Conservation (phyloP, 1,140 invertebrate genomes). For the Papilio polyxenes region DNA sequence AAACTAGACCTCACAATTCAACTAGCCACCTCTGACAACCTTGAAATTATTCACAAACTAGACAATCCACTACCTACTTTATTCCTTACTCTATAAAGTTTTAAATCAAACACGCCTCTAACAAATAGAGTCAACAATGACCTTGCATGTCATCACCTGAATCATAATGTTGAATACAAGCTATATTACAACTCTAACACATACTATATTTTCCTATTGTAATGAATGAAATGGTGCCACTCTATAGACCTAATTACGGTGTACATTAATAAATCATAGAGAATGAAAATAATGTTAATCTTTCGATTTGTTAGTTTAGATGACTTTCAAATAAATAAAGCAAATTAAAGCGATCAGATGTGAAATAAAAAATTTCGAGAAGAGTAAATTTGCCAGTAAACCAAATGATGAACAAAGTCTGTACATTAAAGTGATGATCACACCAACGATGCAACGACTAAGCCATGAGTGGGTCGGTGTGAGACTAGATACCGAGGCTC, state of each 20-base stretch:
- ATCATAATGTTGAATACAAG: slow-evolving; percentile 55
- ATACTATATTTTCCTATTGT: slow-evolving; percentile 55
- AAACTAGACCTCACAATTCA: slow-evolving; percentile 48
- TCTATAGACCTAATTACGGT: slow-evolving; percentile 67
- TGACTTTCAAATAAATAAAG: slow-evolving; percentile 75
- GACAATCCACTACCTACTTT: slow-evolving; percentile 55
- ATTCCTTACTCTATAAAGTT: slow-evolving; percentile 50
- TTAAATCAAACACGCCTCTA: slow-evolving; percentile 47
- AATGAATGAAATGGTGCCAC: slow-evolving; percentile 67
- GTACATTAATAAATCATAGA: slow-evolving; percentile 62
- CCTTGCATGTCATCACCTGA: slow-evolving; percentile 60
- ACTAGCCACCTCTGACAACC: slow-evolving; percentile 55
- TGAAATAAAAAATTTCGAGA: slow-evolving; percentile 73
- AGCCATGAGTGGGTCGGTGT: slow-evolving; percentile 74
- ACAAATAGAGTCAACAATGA: slow-evolving; percentile 54
- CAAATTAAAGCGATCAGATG: slow-evolving; percentile 72
- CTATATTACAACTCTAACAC: slow-evolving; percentile 48
- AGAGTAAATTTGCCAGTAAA: slow-evolving; percentile 65
- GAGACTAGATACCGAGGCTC: slow-evolving; percentile 74
- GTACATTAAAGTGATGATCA: slow-evolving; percentile 74
- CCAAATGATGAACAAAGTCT: slow-evolving; percentile 69
- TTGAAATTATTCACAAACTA: slow-evolving; percentile 54
- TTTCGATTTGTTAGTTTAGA: slow-evolving; percentile 68
- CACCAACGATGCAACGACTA: slow-evolving; percentile 75
- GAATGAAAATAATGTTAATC: slow-evolving; percentile 73